phyloP scores from a whole-genome alignment of 2,888 invertebrate genomes.

The Koerneria pararmatus region DNA sequence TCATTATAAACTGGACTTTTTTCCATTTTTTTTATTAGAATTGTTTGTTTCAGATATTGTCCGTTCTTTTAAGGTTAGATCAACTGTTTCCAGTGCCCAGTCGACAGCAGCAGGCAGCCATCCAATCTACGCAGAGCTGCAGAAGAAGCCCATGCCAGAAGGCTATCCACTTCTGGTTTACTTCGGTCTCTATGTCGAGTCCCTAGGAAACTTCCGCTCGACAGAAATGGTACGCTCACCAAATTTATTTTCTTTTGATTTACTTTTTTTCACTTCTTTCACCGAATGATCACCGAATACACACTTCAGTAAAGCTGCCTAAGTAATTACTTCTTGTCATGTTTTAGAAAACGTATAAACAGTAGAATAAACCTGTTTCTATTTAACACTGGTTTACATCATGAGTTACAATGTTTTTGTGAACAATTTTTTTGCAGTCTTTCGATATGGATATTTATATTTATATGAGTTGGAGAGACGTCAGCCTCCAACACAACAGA shows the following conservation, averaged over 20 bases:
- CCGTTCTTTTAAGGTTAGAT: no score
- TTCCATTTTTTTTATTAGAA: no score
- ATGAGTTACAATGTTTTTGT: neutral
- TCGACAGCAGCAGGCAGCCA: no score
- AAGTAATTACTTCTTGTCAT: no score
- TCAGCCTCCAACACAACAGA: slow-evolving; percentile 37
- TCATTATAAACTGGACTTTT: no score
- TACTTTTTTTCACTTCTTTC: neutral
- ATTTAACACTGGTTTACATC: neutral
- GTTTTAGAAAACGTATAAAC: no score
- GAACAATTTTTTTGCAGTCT: slow-evolving; percentile 32
- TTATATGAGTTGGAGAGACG: slow-evolving; percentile 51
- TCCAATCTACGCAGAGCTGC: slow-evolving; percentile 29
- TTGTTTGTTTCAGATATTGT: no score
- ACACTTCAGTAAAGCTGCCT: no score
- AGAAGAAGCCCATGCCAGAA: slow-evolving; percentile 34
- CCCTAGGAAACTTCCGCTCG: slow-evolving; percentile 45
- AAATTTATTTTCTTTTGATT: neutral
- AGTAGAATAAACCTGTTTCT: neutral
- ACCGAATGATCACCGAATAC: no score
- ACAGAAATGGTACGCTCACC: slow-evolving; percentile 42
- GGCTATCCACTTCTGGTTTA: slow-evolving; percentile 35
- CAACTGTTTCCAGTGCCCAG: no score
- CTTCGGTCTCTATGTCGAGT: slow-evolving; percentile 48
- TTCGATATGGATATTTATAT: slow-evolving; percentile 52